Percentiles rank a stretch among this genome's conserved stretches.
These are phyloP conservation scores for Promerops cafer DNA, from an alignment of 2,113 vertebrate genomes.

Conservation along the genomic window DNA sequence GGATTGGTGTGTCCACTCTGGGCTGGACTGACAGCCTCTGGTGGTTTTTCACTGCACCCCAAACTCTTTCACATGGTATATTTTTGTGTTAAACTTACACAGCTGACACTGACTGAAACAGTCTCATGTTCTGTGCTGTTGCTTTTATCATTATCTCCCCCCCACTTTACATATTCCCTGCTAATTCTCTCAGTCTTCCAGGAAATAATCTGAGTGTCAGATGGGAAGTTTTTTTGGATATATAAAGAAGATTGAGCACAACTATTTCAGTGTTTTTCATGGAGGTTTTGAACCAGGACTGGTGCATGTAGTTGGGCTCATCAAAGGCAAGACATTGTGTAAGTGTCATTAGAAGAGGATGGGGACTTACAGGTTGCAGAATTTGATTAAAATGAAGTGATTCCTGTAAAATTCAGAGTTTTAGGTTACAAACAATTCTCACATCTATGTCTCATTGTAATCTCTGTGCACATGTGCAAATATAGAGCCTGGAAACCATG, in stretches of 20 bases:
- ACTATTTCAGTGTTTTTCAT: rapidly evolving
- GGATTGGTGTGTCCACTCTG: neutral
- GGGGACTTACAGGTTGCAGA: neutral
- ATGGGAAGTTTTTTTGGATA: neutral
- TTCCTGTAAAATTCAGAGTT: neutral
- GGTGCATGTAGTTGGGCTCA: neutral
- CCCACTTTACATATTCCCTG: neutral
- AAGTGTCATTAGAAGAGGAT: neutral
- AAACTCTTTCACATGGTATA: neutral
- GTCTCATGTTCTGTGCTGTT: neutral
- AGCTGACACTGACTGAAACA: neutral
- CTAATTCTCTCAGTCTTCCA: neutral
- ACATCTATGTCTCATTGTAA: neutral
- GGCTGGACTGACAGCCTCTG: neutral
- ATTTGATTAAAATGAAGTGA: neutral
- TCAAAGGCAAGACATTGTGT: neutral
- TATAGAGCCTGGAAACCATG: neutral
- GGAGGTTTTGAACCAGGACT: neutral
- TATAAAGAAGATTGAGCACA: neutral
- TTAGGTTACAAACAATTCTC: neutral
- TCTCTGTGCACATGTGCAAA: neutral
- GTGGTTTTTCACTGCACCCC: neutral
- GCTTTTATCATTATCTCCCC: neutral
- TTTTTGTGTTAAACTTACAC: neutral
- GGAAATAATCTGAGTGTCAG: neutral